Evolutionary conservation across 2,888 invertebrate genomes (phyloP), one percentile per base, ranked within the genome.

Genomic region (Trisateles emortualis): DNA sequence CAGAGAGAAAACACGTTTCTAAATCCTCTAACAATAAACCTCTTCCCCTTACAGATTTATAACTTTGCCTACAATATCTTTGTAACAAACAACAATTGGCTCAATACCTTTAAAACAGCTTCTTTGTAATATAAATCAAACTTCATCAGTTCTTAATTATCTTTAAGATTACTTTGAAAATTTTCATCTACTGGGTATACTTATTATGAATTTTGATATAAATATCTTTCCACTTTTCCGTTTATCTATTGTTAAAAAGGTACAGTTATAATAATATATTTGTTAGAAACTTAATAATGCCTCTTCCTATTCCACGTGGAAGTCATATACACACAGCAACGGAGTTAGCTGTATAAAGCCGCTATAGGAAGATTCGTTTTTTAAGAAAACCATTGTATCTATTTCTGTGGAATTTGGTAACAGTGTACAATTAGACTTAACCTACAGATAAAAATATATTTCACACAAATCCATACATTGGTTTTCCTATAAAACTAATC

Each of bases 201-300:
- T 22, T 22, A 26, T 54, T 59, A 64, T 52, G 39, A 68, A 72
- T 68, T 68, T 64, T 14, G n/a, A 64, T 64, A 60, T 59, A 46
- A 56, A 59, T 54, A 45, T 36, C 39, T 14, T 43, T 22, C 10
- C 57, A 67, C 44, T 64, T 68, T 36, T 42, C 35, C 41, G 38
- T 53, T 44, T 30, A 29, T 22, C 35, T 32, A 30, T 56, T 51
- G 52, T 56, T 49, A 38, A 24, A 30, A 49, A 42, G 38, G 30
- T 6, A 19, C 32, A 52, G 60, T 64, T 59, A 58, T 62, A 62
- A 69, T 68, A 70, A 65, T 72, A 68, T 70, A 69, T 71, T 73
- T 54, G 50, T 56, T 40, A 49, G 65, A 47, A 50, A 38, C 50
- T 50, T 59, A 59, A 65, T 56, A 64, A 64, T 63, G 61, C 58